phyloP scores from a whole-genome alignment of 2,888 invertebrate genomes.

The Lamellibrachia columna region DNA sequence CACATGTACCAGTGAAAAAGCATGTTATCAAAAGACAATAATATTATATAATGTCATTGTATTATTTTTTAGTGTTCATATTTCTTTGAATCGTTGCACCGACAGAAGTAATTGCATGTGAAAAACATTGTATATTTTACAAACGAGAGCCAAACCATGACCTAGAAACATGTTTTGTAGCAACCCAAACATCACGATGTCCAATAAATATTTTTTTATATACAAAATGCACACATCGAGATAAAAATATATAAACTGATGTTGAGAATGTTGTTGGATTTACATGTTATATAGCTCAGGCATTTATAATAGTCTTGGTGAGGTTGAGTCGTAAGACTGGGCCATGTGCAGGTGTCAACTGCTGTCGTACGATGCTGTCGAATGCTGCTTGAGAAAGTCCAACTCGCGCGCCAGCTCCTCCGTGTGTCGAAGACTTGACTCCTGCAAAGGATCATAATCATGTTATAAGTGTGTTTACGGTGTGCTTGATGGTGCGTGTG shows the following conservation, averaged over 20 bases:
- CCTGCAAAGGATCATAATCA: conserved; percentile 36
- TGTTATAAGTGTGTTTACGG: background rate
- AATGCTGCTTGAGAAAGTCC: conserved; percentile 27
- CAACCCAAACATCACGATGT: background rate
- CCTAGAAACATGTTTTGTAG: background rate
- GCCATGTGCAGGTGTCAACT: conserved; percentile 31
- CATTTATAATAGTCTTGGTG: background rate
- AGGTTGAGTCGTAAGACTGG: background rate
- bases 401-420: conserved; percentile 48
- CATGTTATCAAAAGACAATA: background rate
- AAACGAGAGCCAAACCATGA: no score
- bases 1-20: background rate
- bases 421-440: conserved; percentile 50
- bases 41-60: background rate
- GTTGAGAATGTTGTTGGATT: background rate
- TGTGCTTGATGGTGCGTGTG: no score
- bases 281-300: background rate
- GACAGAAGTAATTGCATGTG: background rate
- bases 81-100: background rate
- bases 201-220: background rate
- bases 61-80: background rate
- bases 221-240: background rate
- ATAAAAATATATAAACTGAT: background rate
- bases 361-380: conserved; percentile 18
- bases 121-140: background rate